Evolutionary conservation across 53 echinoderm and acorn worm species (phyloP), one percentile per base, ranked within the genome.

Genomic region (Paracentrotus lividus): DNA sequence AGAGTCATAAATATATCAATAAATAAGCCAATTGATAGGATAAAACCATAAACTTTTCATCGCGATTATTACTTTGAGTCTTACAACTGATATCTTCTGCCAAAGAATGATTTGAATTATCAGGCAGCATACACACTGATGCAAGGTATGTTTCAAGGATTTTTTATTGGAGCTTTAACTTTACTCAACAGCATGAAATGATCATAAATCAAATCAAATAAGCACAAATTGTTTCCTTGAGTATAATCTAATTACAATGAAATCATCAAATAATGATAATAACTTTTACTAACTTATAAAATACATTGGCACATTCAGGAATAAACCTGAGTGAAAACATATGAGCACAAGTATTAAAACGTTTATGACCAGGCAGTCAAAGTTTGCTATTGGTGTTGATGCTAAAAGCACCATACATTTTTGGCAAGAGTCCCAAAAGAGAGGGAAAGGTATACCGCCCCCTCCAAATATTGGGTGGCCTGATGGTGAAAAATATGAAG

Each of bases 381-480:
- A 81, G 12, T 24, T 81, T 76, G 42, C 42, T 76, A 42, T 38
- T 76, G 8, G 36, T 72, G 20, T 40, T 72, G 26, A 5, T 76
- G 42, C 42, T 76, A 76, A 38, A 15, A 42, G 42, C n/a, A 47
- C n/a, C 26, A 8, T 16, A 81, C 81, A 49, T 81, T 81, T 81
- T 56, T 86, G 86, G 86, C 56, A 86, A 2, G 23, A 56, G 32
- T 86, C 86, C 86, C 56, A 86, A 34, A 54, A 34, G 57, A 34
- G 57, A 86, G 56, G 55, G 34, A 14, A 54, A 54, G 53, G 27
- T 32, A 86, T 86, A 86, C 86, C 86, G 86, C 86, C 86, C 86
- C 86, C 86, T 45, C 86, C n/a, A 16, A 27, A 55, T 16, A 47
- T 54, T 86, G 86, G 86, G 86, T 86, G 86, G 86, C 86, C 86